Evolutionary conservation across 2,888 invertebrate species (phyloP), one percentile per base, ranked within the genome.

Genomic region (Clanis bilineata): DNA sequence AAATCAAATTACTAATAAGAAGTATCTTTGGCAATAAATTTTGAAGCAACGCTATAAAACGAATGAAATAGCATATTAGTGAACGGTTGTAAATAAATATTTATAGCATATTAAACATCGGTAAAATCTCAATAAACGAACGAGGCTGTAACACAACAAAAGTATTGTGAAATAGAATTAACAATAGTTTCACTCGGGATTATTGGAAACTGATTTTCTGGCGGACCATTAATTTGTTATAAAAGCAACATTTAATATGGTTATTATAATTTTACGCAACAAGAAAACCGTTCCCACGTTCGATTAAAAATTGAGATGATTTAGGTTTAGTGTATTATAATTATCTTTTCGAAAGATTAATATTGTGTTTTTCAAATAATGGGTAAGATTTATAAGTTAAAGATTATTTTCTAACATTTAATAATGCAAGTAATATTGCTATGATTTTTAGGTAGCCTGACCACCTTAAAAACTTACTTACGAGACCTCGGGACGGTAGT

Each of bases 21-120:
- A 74, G 79, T 81, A 79, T 78, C 77, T 73, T 76, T 71, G 76
- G 80, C 78, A 76, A 86, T 88, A 88, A 86, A 88, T 85, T 85
- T 80, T 76, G 73, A 77, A 79, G 70, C 69, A 73, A 73, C 73
- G 84, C 77, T 78, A 86, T 88, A 89, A 88, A 90, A 83, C 77
- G 80, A 80, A 85, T 79, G 83, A 83, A 88, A 88, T 86, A 78
- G 82, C 82, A 79, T 85, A 87, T 88, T 88, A 88, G 86, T 78
- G 79, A 72, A 72, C 71, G 68, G 82, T 76, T 76, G 87, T 90
- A 90, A 90, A 90, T 86, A 85, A 77, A 83, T 79, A 88, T 89
- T 89, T 89, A 89, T 86, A 77, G 84, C 83, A 76, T 86, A 88
- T 89, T 86, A 87, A 86, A 86, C 76, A 81, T 81, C 79, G 78